Evolutionary conservation across 2,797 vertebrate genomes (phyloP).

Genomic region (Sebastes aleutianus): DNA sequence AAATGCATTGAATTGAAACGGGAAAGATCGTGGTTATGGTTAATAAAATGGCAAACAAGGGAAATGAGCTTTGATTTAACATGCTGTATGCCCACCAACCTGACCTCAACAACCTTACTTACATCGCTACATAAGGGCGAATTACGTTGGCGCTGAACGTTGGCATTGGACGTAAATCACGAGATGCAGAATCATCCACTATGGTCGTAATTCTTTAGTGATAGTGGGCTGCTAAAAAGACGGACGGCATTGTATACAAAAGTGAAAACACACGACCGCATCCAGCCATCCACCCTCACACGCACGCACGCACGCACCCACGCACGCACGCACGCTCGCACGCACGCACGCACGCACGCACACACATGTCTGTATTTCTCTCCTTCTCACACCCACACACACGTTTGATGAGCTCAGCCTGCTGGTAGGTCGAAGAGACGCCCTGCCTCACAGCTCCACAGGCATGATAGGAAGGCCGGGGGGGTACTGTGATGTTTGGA

Average conservation of each 20-base stretch:
- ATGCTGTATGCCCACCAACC: background rate
- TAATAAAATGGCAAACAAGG: background rate
- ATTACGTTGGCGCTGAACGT: too few species aligned
- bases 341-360: too few species aligned
- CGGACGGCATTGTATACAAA: background rate
- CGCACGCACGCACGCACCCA: too few species aligned
- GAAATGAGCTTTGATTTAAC: background rate
- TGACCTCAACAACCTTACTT: background rate
- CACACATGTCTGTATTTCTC: background rate
- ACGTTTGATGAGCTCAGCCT: constrained; percentile 6
- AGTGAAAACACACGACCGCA: background rate
- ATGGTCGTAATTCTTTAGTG: background rate
- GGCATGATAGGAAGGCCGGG: background rate
- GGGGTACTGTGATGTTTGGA: constrained; percentile 37
- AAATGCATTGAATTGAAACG: too few species aligned
- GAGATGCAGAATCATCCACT: background rate
- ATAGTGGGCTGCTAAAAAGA: background rate
- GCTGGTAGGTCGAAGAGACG: constrained; percentile 25
- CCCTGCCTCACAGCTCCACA: background rate
- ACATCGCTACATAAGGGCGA: background rate
- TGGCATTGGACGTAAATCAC: too few species aligned
- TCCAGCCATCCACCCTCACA: background rate
- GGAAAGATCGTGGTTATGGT: background rate
- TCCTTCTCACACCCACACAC: constrained; percentile 15
- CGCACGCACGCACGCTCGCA: too few species aligned